Evolutionary conservation across 2,888 invertebrate genomes (phyloP).

Genomic region (Hybos culiciformis): DNA sequence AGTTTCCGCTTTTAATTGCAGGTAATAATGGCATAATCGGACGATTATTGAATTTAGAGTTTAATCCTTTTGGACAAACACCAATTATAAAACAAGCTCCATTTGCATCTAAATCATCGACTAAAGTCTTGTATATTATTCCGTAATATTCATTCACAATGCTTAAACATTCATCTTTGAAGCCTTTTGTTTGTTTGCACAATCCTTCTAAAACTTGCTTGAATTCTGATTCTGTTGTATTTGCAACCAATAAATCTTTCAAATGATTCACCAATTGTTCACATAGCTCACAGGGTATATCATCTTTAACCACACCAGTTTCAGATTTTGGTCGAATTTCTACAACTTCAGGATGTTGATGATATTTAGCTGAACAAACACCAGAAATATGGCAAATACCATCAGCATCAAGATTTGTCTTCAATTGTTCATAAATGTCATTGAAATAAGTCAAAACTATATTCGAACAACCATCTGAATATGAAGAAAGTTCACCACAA

Average conservation of each 20-base stretch:
- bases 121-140: slow-evolving; percentile 54
- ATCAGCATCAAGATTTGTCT: slow-evolving; percentile 45
- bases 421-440: slow-evolving; percentile 49
- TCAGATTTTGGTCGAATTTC: slow-evolving; percentile 43
- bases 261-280: slow-evolving; percentile 68
- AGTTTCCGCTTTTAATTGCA: slow-evolving; percentile 34
- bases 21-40: slow-evolving; percentile 51
- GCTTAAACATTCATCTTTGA: slow-evolving; percentile 58
- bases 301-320: slow-evolving; percentile 44
- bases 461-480: slow-evolving; percentile 67
- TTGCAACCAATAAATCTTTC: slow-evolving; percentile 64
- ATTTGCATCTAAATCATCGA: slow-evolving; percentile 52
- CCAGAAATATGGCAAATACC: slow-evolving; percentile 65
- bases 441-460: slow-evolving; percentile 60
- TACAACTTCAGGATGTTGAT: slow-evolving; percentile 44
- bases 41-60: slow-evolving; percentile 4
- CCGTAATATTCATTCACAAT: slow-evolving; percentile 69
- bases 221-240: slow-evolving; percentile 75
- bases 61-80: slow-evolving; percentile 27
- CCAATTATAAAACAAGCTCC: slow-evolving; percentile 55
- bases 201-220: slow-evolving; percentile 60
- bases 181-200: slow-evolving; percentile 65
- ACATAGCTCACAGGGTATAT: slow-evolving; percentile 73
- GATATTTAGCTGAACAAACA: slow-evolving; percentile 52
- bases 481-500: slow-evolving; percentile 56